These are phyloP conservation scores for Thaleichthys pacificus DNA, from an alignment of 2,797 vertebrate species.

Conservation along the genomic window DNA sequence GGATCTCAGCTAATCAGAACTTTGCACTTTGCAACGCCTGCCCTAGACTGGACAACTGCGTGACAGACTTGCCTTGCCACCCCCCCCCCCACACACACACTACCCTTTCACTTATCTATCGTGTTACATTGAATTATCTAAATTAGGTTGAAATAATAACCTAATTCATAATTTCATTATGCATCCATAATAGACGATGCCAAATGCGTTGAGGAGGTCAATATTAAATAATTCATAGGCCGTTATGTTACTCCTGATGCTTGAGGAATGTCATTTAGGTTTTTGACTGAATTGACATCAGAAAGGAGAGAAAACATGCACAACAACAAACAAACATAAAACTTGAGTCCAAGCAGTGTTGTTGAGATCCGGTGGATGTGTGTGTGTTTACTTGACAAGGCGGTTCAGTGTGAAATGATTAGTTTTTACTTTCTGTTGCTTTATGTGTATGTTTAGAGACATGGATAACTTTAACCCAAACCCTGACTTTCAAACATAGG, in stretches of 20 bases:
- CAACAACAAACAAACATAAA: not conserved
- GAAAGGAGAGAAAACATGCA: not conserved
- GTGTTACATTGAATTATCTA: constrained; percentile 28
- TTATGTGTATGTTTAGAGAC: not conserved
- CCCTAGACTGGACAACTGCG: not conserved
- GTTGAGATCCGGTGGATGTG: constrained; percentile 1
- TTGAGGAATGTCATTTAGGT: constrained; percentile 65
- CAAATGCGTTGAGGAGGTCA: constrained; percentile 70
- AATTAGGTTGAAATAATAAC: constrained; percentile 49
- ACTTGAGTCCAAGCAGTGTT: not conserved
- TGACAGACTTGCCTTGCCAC: not conserved
- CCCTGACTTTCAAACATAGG: too few species aligned
- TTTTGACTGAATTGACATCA: constrained; percentile 20
- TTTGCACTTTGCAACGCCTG: not conserved
- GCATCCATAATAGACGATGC: constrained; percentile 62
- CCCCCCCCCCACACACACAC: not conserved
- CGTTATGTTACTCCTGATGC: constrained; percentile 51
- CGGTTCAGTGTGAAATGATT: not conserved
- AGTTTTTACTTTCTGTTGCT: not conserved
- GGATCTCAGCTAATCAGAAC: not conserved
- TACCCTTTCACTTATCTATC: not conserved
- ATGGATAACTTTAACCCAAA: not conserved
- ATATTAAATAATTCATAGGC: constrained; percentile 63
- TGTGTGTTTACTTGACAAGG: constrained; percentile 7
- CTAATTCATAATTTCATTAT: constrained; percentile 47